Percentiles rank a stretch among this genome's conserved stretches.
phyloP scores from a whole-genome alignment of 2,888 invertebrate species.

The Microctonus brassicae region DNA sequence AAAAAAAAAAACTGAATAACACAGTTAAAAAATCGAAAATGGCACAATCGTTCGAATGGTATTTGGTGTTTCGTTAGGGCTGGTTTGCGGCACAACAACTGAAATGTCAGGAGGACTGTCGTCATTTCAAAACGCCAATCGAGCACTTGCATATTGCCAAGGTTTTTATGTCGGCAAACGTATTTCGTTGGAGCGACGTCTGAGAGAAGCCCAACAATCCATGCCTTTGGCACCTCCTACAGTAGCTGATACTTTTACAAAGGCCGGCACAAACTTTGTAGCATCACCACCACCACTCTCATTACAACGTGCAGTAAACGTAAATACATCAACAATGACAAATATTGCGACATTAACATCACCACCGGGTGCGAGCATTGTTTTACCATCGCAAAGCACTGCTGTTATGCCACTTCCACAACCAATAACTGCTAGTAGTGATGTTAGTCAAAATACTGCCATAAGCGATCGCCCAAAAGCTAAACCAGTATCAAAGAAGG shows the following conservation, averaged over 20 bases:
- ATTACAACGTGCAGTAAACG: constrained; percentile 47
- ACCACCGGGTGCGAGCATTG: constrained; percentile 60
- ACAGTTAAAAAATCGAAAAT: constrained; percentile 17
- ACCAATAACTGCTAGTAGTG: constrained; percentile 72
- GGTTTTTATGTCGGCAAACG: constrained; percentile 45
- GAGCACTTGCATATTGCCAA: constrained; percentile 68
- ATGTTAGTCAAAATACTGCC: constrained; percentile 79
- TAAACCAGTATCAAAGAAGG: constrained; percentile 85
- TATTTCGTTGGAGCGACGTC: constrained; percentile 44
- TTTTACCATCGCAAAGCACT: constrained; percentile 71
- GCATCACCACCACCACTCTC: constrained; percentile 49
- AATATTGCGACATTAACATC: constrained; percentile 44
- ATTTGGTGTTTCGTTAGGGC: constrained; percentile 59
- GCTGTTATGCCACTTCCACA: constrained; percentile 67
- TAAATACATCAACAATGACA: constrained; percentile 23
- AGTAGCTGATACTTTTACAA: constrained; percentile 54
- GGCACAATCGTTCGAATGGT: constrained; percentile 41
- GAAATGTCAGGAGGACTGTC: constrained; percentile 69
- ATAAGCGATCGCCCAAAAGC: constrained; percentile 88
- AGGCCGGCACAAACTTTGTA: constrained; percentile 50
- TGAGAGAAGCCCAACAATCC: constrained; percentile 45
- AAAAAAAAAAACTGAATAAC: constrained; percentile 3
- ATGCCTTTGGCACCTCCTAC: constrained; percentile 48
- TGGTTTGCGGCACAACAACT: constrained; percentile 66
- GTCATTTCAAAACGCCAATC: constrained; percentile 65